phyloP scores from a whole-genome alignment of 2,113 vertebrate genomes.

The Budorcas taxicolor region DNA sequence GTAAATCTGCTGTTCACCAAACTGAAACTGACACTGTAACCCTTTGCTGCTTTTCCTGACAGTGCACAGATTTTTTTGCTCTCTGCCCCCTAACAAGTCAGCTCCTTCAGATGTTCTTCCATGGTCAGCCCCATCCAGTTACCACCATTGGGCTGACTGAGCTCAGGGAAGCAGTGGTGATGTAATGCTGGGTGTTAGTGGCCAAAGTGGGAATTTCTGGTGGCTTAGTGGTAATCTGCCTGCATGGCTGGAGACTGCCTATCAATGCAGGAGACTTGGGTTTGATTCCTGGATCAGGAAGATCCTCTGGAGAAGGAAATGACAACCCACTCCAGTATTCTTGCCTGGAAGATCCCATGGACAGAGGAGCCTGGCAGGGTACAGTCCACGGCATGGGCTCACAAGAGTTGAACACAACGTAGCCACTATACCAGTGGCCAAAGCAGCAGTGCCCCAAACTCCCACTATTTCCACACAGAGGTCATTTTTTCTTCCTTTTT shows the following conservation, averaged over 20 bases:
- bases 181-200: background rate
- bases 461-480: background rate
- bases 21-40: background rate
- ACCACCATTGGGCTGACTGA: background rate
- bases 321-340: background rate
- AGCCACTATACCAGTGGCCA: background rate
- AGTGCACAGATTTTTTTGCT: background rate
- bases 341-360: background rate
- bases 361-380: background rate
- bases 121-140: background rate
- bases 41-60: background rate
- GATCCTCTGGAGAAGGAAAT: background rate
- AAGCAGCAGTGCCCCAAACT: background rate
- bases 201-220: background rate
- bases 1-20: background rate
- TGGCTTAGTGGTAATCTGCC: background rate
- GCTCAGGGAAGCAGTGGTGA: background rate
- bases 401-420: background rate
- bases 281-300: background rate
- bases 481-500: background rate
- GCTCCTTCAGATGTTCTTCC: background rate
- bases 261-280: background rate
- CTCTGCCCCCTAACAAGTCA: background rate
- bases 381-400: background rate
- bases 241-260: background rate